Evolutionary conservation across 1,140 invertebrate genomes (phyloP).

Genomic region (Lepidurus couesii): DNA sequence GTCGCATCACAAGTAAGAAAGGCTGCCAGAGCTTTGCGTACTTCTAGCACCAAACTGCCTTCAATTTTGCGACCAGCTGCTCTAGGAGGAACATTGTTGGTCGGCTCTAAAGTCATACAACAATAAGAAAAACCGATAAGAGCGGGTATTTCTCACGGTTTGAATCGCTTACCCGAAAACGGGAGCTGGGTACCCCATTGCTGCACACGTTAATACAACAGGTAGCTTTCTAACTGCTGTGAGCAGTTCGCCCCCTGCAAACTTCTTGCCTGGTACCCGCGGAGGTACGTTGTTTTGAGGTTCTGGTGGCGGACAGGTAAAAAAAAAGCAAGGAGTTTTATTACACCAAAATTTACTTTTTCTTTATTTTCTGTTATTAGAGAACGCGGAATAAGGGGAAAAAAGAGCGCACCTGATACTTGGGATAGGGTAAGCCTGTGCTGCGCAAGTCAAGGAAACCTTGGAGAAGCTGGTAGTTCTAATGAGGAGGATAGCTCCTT

Average conservation of each 20-base stretch:
- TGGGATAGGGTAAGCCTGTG: slow-evolving; percentile 39
- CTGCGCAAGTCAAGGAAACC: slow-evolving; percentile 36
- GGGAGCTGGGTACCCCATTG: slow-evolving; percentile 37
- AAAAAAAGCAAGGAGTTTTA: background rate
- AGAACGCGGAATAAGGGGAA: background rate
- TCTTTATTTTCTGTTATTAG: background rate
- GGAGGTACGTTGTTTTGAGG: slow-evolving; percentile 49
- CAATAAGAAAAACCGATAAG: background rate
- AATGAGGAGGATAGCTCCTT: background rate
- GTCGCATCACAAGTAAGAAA: slow-evolving; percentile 33
- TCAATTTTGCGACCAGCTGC: slow-evolving; percentile 44
- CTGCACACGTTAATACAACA: slow-evolving; percentile 35
- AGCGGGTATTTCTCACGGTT: background rate
- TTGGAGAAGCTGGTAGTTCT: slow-evolving; percentile 23
- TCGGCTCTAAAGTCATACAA: slow-evolving; percentile 47
- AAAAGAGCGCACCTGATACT: slow-evolving; percentile 37
- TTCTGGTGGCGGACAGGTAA: slow-evolving; percentile 43
- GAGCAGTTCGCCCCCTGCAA: slow-evolving; percentile 27
- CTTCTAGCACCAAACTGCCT: slow-evolving; percentile 39
- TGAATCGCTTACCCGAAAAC: slow-evolving; percentile 35
- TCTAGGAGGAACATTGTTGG: slow-evolving; percentile 51
- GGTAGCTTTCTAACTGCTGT: slow-evolving; percentile 13
- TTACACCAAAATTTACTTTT: background rate
- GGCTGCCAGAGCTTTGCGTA: slow-evolving; percentile 1
- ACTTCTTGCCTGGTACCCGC: slow-evolving; percentile 41